Base-by-base conservation (phyloP, 2,888 invertebrate genomes). In the Drosophila fulvimacula region DNA sequence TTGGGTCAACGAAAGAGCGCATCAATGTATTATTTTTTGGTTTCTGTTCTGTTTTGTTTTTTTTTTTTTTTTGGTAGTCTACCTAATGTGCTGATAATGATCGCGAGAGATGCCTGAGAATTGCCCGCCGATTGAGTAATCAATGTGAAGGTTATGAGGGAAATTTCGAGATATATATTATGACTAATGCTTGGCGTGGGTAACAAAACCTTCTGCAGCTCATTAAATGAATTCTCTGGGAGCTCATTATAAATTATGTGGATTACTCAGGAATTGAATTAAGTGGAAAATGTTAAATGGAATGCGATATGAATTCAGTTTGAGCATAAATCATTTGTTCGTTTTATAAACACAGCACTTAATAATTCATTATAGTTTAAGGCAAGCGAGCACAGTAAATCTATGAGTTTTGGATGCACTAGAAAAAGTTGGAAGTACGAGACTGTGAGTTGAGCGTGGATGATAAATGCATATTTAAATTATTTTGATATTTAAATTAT, bases 1-100 rank as follows among this genome's bases (percentile, higher is more conserved):
- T 58, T 74, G 65, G 76, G 76, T 69, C 76, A 78, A 69, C 49
- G 63, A 46, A 68, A 73, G 59, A 52, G 48, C 30, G 30, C 73
- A 59, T 66, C 71, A 57, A 68, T 51, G 60, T 34, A 51, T 51
- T 48, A 30, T 30, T 9, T 19, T 27, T 27, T 27, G 2, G 27
- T 4, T 27, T 27, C 6, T 27, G 0, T 1, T 27, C n/a, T 5
- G 27, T 27, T 27, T 27, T 27, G 0, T 1, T 27, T 27, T 5
- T 5, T 27, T 13, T 17, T 30, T 10, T 49, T 58, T 39, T 61
- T 3, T 10, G n/a, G 36, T 56, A 55, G 39, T 41, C 69, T 53
- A 51, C 44, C 67, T 41, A 60, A 75, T 73, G 52, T 49, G 48
- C 48, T 53, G 73, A 73, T 68, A 68, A 63, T 60, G 60, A 72